These are phyloP conservation scores for Cotesia typhae DNA, from an alignment of 1,140 invertebrate genomes.

Conservation along the genomic window DNA sequence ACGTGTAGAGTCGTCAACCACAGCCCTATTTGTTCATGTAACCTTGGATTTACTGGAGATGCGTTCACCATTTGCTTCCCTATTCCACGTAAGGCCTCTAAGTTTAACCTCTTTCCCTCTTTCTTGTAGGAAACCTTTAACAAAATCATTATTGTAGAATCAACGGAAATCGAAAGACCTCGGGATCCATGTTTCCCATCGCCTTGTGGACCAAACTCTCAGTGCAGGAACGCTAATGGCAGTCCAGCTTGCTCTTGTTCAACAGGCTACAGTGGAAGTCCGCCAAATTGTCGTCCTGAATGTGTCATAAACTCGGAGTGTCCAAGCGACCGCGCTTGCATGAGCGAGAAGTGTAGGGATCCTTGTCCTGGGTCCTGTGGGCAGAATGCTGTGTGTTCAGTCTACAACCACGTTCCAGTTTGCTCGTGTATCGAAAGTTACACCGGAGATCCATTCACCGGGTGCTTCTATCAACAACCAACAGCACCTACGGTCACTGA, in stretches of 20 bases:
- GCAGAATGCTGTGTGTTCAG: conserved; percentile 71
- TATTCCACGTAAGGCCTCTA: too few species aligned
- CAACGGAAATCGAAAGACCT: too few species aligned
- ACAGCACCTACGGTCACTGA: conserved; percentile 61
- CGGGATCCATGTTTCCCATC: conserved; percentile 68
- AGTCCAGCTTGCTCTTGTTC: conserved; percentile 73
- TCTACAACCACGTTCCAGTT: conserved; percentile 76
- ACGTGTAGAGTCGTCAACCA: conserved; percentile 72
- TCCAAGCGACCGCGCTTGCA: conserved; percentile 71
- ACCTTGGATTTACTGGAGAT: conserved; percentile 69
- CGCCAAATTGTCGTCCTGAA: conserved; percentile 72
- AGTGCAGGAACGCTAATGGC: conserved; percentile 70
- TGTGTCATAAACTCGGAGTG: conserved; percentile 75
- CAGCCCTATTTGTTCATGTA: conserved; percentile 71
- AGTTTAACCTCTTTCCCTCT: background rate
- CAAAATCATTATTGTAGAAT: too few species aligned
- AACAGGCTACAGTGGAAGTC: conserved; percentile 70
- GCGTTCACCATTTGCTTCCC: conserved; percentile 68
- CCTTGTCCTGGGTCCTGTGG: conserved; percentile 75
- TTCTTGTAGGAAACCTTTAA: too few species aligned
- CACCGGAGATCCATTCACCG: conserved; percentile 79
- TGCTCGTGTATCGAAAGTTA: conserved; percentile 75
- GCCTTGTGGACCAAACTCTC: conserved; percentile 75
- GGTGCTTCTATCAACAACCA: conserved; percentile 64
- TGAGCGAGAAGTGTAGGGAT: conserved; percentile 73